These are phyloP conservation scores for Stigmatopora nigra DNA, from an alignment of 2,113 vertebrate species.

Conservation along the genomic window DNA sequence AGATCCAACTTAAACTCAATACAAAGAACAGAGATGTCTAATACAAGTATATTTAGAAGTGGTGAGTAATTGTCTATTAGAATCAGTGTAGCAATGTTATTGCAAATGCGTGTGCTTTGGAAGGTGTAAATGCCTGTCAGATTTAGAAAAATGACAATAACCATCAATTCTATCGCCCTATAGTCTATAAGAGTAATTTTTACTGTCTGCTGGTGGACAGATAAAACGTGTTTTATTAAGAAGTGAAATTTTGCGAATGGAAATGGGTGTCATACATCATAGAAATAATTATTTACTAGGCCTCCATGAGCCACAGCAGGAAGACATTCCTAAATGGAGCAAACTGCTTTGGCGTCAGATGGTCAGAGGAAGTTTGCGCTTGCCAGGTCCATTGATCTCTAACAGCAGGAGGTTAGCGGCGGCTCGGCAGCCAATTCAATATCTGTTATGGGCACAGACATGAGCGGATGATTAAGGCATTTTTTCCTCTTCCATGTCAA, in stretches of 20 bases:
- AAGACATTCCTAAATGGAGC: constrained; percentile 36
- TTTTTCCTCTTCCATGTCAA: constrained; percentile 24
- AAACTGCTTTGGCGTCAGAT: constrained; percentile 17
- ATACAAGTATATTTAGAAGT: not conserved
- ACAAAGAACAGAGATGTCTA: not conserved
- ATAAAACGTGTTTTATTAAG: not conserved
- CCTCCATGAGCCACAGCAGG: constrained; percentile 12
- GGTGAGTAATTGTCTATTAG: no score
- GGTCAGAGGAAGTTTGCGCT: constrained; percentile 32
- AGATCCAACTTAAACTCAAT: not conserved
- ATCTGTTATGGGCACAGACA: constrained; percentile 23
- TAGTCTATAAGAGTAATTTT: not conserved
- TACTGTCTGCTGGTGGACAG: not conserved
- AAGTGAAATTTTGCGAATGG: constrained; percentile 5
- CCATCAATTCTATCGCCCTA: not conserved
- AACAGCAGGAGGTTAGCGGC: constrained; percentile 35
- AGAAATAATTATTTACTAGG: constrained; percentile 1
- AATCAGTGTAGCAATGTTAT: not conserved
- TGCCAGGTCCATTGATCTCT: constrained; percentile 44
- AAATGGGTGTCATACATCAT: not conserved
- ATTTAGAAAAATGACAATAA: not conserved
- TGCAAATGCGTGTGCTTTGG: not conserved
- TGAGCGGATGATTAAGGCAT: constrained; percentile 38
- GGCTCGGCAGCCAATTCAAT: constrained; percentile 38
- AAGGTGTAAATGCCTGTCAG: not conserved